phyloP scores from a whole-genome alignment of 2,888 invertebrate genomes.

The Stenchaetothrips biformis region DNA sequence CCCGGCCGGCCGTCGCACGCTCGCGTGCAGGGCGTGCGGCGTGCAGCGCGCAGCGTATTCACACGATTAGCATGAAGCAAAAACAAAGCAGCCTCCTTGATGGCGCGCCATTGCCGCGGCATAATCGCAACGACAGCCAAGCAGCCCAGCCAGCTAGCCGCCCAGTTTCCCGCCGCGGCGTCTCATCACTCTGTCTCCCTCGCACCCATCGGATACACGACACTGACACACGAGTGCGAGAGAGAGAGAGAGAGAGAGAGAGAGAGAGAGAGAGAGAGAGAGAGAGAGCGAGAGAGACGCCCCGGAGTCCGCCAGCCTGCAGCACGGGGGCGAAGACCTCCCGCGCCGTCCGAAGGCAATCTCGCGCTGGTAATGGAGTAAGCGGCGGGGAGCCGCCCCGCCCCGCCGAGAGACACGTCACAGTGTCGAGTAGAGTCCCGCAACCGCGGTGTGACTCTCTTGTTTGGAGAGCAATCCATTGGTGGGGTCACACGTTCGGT shows the following conservation, averaged over 20 bases:
- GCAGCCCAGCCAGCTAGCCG: no score
- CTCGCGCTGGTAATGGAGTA: no score
- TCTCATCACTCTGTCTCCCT: background rate
- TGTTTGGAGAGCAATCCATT: no score
- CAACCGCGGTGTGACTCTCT: no score
- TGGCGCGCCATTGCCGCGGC: no score
- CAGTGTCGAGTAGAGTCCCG: no score
- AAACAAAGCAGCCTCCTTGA: background rate
- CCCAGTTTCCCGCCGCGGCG: background rate
- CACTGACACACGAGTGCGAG: background rate
- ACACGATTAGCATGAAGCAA: conserved; percentile 3
- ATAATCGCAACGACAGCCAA: no score
- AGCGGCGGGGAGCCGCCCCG: no score
- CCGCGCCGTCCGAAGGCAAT: no score
- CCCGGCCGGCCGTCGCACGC: no score
- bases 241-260: background rate
- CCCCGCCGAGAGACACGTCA: no score
- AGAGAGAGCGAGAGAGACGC: background rate
- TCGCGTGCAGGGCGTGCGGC: background rate
- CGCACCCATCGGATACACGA: background rate
- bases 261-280: background rate
- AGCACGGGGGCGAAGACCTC: background rate
- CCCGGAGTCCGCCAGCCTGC: background rate
- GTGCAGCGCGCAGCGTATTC: background rate
- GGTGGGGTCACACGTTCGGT: no score